phyloP scores from a whole-genome alignment of 1,140 invertebrate genomes.

The Drosophila dunni region DNA sequence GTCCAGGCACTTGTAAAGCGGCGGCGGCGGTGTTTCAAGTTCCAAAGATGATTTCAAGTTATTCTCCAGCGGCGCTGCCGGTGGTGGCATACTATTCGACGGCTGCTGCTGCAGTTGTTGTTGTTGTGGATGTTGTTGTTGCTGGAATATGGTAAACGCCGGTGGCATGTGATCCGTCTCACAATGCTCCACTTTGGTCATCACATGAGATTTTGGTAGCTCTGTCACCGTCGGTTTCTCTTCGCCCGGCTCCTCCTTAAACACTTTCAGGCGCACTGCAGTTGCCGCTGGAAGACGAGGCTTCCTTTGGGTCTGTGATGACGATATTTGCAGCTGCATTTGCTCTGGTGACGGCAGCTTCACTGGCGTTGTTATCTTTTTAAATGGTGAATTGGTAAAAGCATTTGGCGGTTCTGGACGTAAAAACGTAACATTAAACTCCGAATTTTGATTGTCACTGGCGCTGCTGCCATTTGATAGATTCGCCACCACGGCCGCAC shows the following conservation, averaged over 20 bases:
- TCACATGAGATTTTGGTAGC: conserved; percentile 19
- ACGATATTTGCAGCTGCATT: conserved; percentile 39
- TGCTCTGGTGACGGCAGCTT: conserved; percentile 58
- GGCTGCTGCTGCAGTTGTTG: conserved; percentile 4
- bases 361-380: conserved; percentile 57
- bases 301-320: conserved; percentile 54
- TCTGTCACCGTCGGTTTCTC: conserved; percentile 27
- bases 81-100: conserved; percentile 55
- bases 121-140: conserved; percentile 16
- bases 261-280: conserved; percentile 65
- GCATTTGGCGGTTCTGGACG: conserved; percentile 72
- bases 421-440: conserved; percentile 69
- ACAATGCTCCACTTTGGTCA: conserved; percentile 63
- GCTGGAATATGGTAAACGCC: conserved; percentile 69
- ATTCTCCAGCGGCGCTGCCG: conserved; percentile 26
- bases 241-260: conserved; percentile 66
- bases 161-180: conserved; percentile 61
- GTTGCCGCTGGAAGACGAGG: conserved; percentile 60
- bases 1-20: conserved; percentile 75
- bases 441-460: conserved; percentile 63
- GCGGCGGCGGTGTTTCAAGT: conserved; percentile 48
- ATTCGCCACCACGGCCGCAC: conserved; percentile 21
- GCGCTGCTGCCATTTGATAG: conserved; percentile 36
- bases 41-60: conserved; percentile 40
- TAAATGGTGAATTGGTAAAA: conserved; percentile 72